phyloP scores from a whole-genome alignment of 2,797 vertebrate species.

The Scleropages formosus region DNA sequence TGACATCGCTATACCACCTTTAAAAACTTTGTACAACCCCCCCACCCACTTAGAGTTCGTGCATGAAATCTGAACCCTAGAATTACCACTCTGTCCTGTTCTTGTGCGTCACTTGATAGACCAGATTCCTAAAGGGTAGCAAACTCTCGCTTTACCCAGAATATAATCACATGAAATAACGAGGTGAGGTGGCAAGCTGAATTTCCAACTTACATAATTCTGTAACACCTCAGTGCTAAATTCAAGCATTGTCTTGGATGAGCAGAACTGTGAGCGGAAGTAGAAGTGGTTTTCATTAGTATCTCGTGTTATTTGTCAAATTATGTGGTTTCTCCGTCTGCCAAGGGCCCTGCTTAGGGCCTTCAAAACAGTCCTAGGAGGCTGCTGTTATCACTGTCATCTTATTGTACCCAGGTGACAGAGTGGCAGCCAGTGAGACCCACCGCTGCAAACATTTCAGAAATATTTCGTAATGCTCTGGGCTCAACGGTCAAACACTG shows the following conservation, averaged over 20 bases:
- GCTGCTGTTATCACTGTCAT: no score
- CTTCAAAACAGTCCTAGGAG: no score
- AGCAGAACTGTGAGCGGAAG: not conserved
- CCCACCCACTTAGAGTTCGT: constrained; percentile 61
- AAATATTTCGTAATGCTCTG: no score
- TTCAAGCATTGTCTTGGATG: not conserved
- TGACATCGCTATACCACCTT: constrained; percentile 60
- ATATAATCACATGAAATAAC: not conserved
- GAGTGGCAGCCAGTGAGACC: no score
- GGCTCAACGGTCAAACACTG: no score
- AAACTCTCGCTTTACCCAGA: not conserved
- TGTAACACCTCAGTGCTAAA: not conserved
- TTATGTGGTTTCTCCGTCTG: not conserved
- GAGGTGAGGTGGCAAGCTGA: not conserved
- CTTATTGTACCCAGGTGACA: no score
- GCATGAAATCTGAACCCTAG: constrained; percentile 70
- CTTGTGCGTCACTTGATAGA: not conserved
- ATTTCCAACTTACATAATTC: not conserved
- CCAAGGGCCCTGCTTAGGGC: no score
- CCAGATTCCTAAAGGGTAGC: not conserved
- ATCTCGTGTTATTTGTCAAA: not conserved
- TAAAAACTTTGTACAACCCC: constrained; percentile 55
- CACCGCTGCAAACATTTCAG: no score
- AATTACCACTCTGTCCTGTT: constrained; percentile 57
- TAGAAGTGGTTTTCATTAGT: not conserved